Conservation (phyloP, 2,113 vertebrate species). For the Pelecanus crispus region DNA sequence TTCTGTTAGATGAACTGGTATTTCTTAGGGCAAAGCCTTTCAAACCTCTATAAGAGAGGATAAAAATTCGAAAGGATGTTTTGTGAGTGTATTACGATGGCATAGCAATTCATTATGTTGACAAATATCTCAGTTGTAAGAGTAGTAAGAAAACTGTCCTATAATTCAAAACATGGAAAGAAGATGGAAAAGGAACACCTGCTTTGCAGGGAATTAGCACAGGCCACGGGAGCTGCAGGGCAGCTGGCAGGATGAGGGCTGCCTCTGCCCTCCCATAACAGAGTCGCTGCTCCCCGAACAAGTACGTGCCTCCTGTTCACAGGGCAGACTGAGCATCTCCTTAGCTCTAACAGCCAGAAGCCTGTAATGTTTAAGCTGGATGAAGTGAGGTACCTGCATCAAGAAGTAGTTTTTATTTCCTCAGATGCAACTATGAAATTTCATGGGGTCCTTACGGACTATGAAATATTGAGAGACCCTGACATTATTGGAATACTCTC, state of each 20-base stretch:
- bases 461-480: not conserved
- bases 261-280: not conserved
- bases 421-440: not conserved
- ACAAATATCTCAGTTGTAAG: not conserved
- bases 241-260: not conserved
- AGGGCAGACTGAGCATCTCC: not conserved
- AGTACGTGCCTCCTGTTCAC: fast-evolving
- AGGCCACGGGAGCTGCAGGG: not conserved
- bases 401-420: not conserved
- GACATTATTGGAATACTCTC: not conserved
- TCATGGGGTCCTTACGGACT: not conserved
- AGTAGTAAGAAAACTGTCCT: not conserved
- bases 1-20: not conserved
- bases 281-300: not conserved
- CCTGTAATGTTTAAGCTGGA: not conserved
- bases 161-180: not conserved
- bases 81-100: not conserved
- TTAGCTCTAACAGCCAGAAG: not conserved
- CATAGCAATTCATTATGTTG: not conserved
- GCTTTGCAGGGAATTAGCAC: not conserved
- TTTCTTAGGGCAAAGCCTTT: not conserved
- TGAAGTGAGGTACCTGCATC: not conserved
- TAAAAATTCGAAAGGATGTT: not conserved
- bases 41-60: not conserved
- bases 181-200: not conserved